phyloP scores from a whole-genome alignment of 1,140 invertebrate species.

The Ylistrum balloti region DNA sequence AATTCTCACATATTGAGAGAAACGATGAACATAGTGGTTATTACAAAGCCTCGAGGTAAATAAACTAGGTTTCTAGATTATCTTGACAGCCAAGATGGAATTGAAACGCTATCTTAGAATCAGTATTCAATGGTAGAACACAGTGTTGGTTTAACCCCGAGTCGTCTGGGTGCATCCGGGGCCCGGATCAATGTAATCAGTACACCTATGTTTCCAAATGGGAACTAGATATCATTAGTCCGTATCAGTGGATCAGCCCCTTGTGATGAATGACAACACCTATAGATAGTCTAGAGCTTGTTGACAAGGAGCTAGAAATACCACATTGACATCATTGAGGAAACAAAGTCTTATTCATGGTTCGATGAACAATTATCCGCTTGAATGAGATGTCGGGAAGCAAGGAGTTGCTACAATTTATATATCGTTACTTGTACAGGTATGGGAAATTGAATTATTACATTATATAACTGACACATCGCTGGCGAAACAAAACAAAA shows the following conservation, averaged over 20 bases:
- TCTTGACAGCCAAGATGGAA: slow-evolving; percentile 37
- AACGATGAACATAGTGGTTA: not conserved
- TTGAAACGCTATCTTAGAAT: slow-evolving; percentile 35
- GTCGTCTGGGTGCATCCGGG: not conserved
- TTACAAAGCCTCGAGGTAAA: not conserved
- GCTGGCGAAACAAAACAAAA: not conserved
- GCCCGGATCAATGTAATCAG: slow-evolving; percentile 15
- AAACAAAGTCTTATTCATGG: slow-evolving; percentile 16
- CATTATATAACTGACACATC: slow-evolving; percentile 14
- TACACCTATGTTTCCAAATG: not conserved
- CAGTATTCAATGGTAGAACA: not conserved
- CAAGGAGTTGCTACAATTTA: not conserved
- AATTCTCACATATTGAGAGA: not conserved
- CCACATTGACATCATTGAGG: not conserved
- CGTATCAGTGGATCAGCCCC: not conserved
- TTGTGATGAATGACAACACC: not conserved
- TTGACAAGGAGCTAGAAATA: not conserved
- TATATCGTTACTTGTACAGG: slow-evolving; percentile 11
- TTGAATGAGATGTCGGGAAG: slow-evolving; percentile 10
- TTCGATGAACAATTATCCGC: slow-evolving; percentile 21
- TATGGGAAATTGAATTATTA: slow-evolving; percentile 13
- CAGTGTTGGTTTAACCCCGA: slow-evolving; percentile 7
- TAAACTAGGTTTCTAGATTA: not conserved
- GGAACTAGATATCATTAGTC: not conserved
- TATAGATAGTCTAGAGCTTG: not conserved